Percentiles rank a stretch among this genome's conserved stretches.
Evolutionary conservation across 2,797 vertebrate species (phyloP).

Genomic region (Sebastiscus tertius): DNA sequence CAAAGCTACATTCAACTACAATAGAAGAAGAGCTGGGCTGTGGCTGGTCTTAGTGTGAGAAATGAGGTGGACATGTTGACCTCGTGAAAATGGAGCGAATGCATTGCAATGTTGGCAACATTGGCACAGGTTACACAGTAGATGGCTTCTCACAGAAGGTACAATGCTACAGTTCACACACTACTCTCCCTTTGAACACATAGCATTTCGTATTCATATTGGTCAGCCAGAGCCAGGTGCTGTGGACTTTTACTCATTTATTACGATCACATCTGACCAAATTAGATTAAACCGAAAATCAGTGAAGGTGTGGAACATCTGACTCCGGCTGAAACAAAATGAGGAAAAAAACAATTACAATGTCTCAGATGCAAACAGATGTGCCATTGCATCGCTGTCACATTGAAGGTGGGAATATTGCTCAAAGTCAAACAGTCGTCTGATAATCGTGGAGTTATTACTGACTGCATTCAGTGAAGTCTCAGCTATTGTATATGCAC

Average conservation of each 20-base stretch:
- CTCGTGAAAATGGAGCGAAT: constrained; percentile 47
- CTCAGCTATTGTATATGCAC: constrained; percentile 52
- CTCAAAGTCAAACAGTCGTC: constrained; percentile 77
- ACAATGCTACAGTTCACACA: constrained; percentile 46
- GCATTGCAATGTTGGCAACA: constrained; percentile 53
- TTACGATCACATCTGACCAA: constrained; percentile 46
- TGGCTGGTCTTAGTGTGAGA: constrained; percentile 85
- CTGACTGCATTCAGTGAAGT: constrained; percentile 58
- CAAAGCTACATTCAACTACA: constrained; percentile 88
- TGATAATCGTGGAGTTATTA: constrained; percentile 63
- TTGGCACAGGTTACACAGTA: constrained; percentile 70
- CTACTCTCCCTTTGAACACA: constrained; percentile 39
- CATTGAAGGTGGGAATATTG: constrained; percentile 78
- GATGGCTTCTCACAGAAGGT: constrained; percentile 68
- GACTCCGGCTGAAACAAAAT: constrained; percentile 45
- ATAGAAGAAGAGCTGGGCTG: constrained; percentile 83
- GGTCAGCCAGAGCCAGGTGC: constrained; percentile 51
- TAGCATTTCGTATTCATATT: constrained; percentile 42
- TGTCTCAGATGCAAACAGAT: constrained; percentile 60
- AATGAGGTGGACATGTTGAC: constrained; percentile 60
- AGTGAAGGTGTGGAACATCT: constrained; percentile 26
- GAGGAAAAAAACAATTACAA: constrained; percentile 52
- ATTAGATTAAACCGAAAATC: constrained; percentile 40
- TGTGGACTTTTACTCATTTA: constrained; percentile 28
- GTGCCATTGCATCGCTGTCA: constrained; percentile 69